phyloP scores from a whole-genome alignment of 2,888 invertebrate genomes.

The Drosophila gaucha region DNA sequence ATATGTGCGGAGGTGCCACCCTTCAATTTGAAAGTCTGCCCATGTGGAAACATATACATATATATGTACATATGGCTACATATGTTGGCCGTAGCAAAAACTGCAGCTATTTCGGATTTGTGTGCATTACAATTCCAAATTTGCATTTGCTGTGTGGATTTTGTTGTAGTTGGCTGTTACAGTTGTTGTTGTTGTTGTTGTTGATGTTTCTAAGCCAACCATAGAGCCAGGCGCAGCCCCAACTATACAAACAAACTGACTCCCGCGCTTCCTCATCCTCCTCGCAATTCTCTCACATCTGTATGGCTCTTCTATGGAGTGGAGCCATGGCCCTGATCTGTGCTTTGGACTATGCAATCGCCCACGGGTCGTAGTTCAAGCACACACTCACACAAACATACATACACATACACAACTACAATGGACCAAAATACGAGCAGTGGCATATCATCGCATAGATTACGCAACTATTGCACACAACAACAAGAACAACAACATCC shows the following conservation, averaged over 20 bases:
- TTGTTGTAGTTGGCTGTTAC: slow-evolving; percentile 22
- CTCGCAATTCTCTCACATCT: not conserved
- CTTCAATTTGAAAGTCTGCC: no score
- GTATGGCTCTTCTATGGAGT: not conserved
- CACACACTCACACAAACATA: slow-evolving; percentile 21
- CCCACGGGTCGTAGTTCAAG: slow-evolving; percentile 52
- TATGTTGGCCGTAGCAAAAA: slow-evolving; percentile 27
- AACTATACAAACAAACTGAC: slow-evolving; percentile 37
- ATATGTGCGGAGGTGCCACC: no score
- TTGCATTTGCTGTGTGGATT: slow-evolving; percentile 56
- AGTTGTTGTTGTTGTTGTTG: slow-evolving; percentile 22
- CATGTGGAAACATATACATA: not conserved
- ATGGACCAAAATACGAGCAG: slow-evolving; percentile 56
- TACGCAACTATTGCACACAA: slow-evolving; percentile 69
- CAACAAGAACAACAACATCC: slow-evolving; percentile 7
- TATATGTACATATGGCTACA: slow-evolving; percentile 1
- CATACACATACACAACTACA: slow-evolving; percentile 29
- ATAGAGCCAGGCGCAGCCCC: slow-evolving; percentile 15
- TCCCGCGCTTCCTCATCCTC: not conserved
- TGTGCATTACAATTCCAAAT: slow-evolving; percentile 60
- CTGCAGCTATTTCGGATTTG: slow-evolving; percentile 44
- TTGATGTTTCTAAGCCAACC: slow-evolving; percentile 57
- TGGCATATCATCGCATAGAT: slow-evolving; percentile 73
- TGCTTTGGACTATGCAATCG: slow-evolving; percentile 23
- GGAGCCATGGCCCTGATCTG: slow-evolving; percentile 23